These are phyloP conservation scores for Falco biarmicus DNA, from an alignment of 2,797 vertebrate species.

Conservation along the genomic window DNA sequence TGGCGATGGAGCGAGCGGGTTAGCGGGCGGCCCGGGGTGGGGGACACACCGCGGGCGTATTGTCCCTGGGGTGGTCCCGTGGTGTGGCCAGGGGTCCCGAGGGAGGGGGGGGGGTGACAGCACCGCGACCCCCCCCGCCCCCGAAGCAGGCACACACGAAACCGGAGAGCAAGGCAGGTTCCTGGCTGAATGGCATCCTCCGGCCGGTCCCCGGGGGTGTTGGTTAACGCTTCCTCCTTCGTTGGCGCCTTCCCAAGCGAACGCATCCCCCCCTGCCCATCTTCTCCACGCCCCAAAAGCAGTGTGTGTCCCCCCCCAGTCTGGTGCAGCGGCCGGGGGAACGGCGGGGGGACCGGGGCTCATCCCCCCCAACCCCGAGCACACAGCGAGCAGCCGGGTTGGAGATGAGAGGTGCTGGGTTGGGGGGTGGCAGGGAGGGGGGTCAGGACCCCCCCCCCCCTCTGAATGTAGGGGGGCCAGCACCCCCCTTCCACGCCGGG, in stretches of 20 bases:
- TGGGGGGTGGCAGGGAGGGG: neutral
- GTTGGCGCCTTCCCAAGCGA: neutral
- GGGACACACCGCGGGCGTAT: too few relatives aligned
- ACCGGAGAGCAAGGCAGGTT: slow-evolving; percentile 29
- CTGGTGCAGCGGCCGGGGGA: neutral
- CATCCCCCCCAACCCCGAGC: slow-evolving; percentile 17
- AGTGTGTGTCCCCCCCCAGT: neutral
- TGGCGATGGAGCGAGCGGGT: too few relatives aligned
- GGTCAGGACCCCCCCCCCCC: neutral
- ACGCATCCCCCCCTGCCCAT: neutral
- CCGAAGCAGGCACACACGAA: slow-evolving; percentile 44
- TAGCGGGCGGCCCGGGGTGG: too few relatives aligned
- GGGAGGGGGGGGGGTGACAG: neutral
- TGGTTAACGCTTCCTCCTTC: neutral
- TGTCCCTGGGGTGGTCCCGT: too few relatives aligned
- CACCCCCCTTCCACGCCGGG: neutral
- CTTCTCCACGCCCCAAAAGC: neutral
- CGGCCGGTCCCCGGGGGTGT: neutral
- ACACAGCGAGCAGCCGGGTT: slow-evolving; percentile 32
- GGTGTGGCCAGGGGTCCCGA: neutral
- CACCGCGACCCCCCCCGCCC: neutral
- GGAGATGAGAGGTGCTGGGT: slow-evolving; percentile 39
- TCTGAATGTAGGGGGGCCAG: neutral
- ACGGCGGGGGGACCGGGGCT: neutral
- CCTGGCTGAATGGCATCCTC: slow-evolving; percentile 2